Evolutionary conservation across 2,113 vertebrate genomes (phyloP), one percentile per base, ranked within the genome.

Genomic region (Crypturellus undulatus): DNA sequence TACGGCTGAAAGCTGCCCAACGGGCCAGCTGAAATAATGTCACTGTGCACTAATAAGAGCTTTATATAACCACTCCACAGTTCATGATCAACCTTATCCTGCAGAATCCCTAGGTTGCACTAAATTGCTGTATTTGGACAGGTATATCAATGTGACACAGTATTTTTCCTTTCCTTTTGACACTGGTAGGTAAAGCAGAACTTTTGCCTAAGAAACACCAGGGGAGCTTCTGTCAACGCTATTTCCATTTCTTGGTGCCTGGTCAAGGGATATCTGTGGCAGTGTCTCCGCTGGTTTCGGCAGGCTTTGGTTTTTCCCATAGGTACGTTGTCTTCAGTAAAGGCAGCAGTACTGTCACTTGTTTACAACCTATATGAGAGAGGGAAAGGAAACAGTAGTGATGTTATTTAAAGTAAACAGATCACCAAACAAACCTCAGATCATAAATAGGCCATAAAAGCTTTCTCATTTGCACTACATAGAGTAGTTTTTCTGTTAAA

Each of bases 141-240:
- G 71, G 8, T 24, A 25, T 16, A 2, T 9, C 43, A 26, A 59
- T 0, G 0, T n/a, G 12, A 49, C 19, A 26, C 2, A n/a, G 9
- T 40, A 5, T 40, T 91, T 90, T 54, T 80, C 49, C 62, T 91
- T 82, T 92, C 79, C 47, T 70, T 88, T 73, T 51, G 64, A 43
- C 67, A 24, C 26, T 60, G 51, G 24, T 51, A 67, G 40, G 38
- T 26, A 47, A 49, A 67, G 42, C 32, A 72, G 47, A 68, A 64
- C 49, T 59, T 75, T 85, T 18, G 30, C 72, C 30, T 47, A 52
- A 34, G 10, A 67, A 87, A n/a, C 24, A 65, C 7, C 4, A 59
- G 6, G 52, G 64, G 54, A 79, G 58, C 12, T 84, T 80, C 67
- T 78, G 38, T 58, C 79, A 65, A 13, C n/a, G 10, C 70, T 22